A percentile compares a stretch with the other conserved stretches of the same genome.
phyloP scores from a whole-genome alignment of 2,888 invertebrate genomes.

The Priocnemis perturbator region DNA sequence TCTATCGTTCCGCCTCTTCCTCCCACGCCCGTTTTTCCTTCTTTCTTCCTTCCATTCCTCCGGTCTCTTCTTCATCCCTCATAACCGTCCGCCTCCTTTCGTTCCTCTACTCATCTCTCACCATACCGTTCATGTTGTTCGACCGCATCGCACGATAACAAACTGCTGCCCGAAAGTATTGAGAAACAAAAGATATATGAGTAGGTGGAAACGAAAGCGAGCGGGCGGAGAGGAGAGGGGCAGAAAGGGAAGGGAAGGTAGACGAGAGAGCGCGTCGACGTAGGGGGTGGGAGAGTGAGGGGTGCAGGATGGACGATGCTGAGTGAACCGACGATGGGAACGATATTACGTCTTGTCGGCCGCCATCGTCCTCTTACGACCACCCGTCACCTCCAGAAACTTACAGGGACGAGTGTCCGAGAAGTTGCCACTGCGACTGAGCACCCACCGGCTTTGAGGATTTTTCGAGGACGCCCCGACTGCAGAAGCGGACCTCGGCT shows the following conservation, averaged over 20 bases:
- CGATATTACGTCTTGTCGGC: constrained; percentile 55
- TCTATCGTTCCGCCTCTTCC: constrained; percentile 20
- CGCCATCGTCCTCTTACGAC: constrained; percentile 49
- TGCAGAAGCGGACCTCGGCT: background rate
- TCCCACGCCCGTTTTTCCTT: constrained; percentile 23
- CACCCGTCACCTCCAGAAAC: constrained; percentile 49
- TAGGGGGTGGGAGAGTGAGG: constrained; percentile 7
- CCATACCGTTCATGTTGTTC: too few relatives aligned
- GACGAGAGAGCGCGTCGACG: constrained; percentile 3
- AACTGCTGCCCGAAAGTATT: constrained; percentile 54
- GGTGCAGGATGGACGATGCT: constrained; percentile 37
- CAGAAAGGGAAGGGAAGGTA: background rate
- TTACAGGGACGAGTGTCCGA: constrained; percentile 36
- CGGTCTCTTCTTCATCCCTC: constrained; percentile 34
- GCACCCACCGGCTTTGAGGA: constrained; percentile 28
- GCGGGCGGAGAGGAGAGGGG: background rate
- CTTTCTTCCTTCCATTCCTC: constrained; percentile 17
- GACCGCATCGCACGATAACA: constrained; percentile 46
- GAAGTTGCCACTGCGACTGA: constrained; percentile 35
- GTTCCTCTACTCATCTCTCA: constrained; percentile 6
- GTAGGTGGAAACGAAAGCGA: constrained; percentile 10
- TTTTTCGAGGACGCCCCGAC: constrained; percentile 36
- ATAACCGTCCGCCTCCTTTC: constrained; percentile 27
- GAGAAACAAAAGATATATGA: constrained; percentile 58
- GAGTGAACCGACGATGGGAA: constrained; percentile 52